Base-by-base conservation (phyloP, 2,888 invertebrate genomes). In the Nowickia ferox region DNA sequence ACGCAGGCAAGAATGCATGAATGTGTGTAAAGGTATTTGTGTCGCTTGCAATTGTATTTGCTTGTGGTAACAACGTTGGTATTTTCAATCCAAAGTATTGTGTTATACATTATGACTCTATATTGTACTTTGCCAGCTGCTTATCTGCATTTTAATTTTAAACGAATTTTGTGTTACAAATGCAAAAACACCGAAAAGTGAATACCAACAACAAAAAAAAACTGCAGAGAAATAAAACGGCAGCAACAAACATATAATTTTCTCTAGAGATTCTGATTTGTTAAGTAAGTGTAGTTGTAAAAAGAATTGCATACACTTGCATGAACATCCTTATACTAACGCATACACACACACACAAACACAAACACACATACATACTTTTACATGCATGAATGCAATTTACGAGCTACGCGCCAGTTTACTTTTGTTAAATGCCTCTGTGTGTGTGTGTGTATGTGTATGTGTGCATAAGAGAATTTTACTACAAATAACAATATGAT, bases 141-240 rank as follows among this genome's bases (percentile, higher is more conserved):
- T 87, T 84, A 88, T 86, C 86, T 86, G 80, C 86, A 87, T 88
- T 87, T 88, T 84, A 86, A 86, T 88, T 84, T 87, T 81, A 84
- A 88, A 86, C 86, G 87, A 86, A 84, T 84, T 86, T 84, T 84
- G 79, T 86, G 65, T 74, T 66, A 79, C 30, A 80, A 80, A 76
- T 76, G 71, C 75, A 80, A 84, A 81, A 75, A 75, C 75, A 66
- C 57, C 57, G 51, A 75, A 63, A 77, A 63, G 11, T 30, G 30
- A 30, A 30, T 30, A 30, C 30, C 2, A 71, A 71, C 30, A 76
- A 76, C 22, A 55, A 53, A 46, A 48, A n/a, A 22, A 65, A 15
- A 4, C 17, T 15, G 6, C 8, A 65, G 30, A 38, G 38, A 40
- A n/a, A 42, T 42, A 51, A 69, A 69, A 30, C n/a, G 19, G 10